Evolutionary conservation across 2,113 vertebrate species (phyloP).

Genomic region (Columba livia): DNA sequence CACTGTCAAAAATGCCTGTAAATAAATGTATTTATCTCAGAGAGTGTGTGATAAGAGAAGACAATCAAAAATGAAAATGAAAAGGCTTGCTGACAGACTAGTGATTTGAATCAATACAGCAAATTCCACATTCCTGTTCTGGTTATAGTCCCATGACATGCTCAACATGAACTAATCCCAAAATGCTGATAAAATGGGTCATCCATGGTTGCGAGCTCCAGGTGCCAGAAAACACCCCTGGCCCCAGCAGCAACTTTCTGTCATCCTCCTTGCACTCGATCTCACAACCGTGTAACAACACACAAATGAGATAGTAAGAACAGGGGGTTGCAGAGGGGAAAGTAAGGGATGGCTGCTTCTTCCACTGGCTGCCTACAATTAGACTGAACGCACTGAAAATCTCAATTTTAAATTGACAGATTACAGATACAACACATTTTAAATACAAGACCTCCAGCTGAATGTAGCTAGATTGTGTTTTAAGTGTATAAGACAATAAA

Average conservation of each 20-base stretch:
- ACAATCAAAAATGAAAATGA: neutral
- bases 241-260: neutral
- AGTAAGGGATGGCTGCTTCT: neutral
- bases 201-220: neutral
- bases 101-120: neutral
- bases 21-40: neutral
- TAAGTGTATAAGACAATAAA: neutral
- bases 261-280: neutral
- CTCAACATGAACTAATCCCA: rapidly evolving
- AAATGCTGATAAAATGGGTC: neutral
- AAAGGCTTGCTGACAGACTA: neutral
- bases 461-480: neutral
- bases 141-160: neutral
- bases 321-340: rapidly evolving
- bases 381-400: neutral
- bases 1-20: neutral
- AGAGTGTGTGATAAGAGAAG: neutral
- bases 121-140: neutral
- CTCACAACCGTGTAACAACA: neutral
- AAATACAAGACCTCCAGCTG: neutral
- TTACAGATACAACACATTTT: neutral
- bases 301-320: neutral
- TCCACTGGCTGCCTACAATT: neutral
- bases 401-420: rapidly evolving
- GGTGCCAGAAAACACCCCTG: neutral